These are phyloP conservation scores for Macropis europaea DNA, from an alignment of 2,888 invertebrate species.

Conservation along the genomic window DNA sequence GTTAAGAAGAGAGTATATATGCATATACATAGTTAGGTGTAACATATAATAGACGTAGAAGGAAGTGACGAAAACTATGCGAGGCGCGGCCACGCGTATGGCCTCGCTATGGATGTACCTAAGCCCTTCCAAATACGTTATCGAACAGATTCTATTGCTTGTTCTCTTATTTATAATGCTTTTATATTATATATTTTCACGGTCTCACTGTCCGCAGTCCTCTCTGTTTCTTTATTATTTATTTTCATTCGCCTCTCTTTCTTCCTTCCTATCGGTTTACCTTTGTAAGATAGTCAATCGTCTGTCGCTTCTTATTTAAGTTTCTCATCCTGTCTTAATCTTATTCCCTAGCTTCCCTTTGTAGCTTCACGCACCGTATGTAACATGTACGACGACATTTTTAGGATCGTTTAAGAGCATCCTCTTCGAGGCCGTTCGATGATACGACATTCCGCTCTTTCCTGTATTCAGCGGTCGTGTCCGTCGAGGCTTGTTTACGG, in stretches of 20 bases:
- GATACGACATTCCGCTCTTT: neutral
- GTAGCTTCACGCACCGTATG: slow-evolving; percentile 41
- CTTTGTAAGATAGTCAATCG: slow-evolving; percentile 55
- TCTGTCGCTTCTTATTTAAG: slow-evolving; percentile 41
- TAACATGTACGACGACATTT: slow-evolving; percentile 52
- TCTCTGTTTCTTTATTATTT: slow-evolving; percentile 44
- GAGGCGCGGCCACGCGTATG: slow-evolving; percentile 60
- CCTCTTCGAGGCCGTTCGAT: slow-evolving; percentile 25
- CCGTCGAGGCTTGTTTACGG: slow-evolving; percentile 36
- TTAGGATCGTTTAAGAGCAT: slow-evolving; percentile 31
- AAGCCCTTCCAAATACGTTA: slow-evolving; percentile 59
- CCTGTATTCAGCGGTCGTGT: neutral
- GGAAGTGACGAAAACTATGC: slow-evolving; percentile 58
- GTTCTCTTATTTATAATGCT: slow-evolving; percentile 65
- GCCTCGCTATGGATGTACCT: slow-evolving; percentile 70
- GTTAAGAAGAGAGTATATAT: slow-evolving; percentile 30
- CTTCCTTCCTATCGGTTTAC: neutral
- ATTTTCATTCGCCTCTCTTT: slow-evolving; percentile 26
- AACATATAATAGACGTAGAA: slow-evolving; percentile 49
- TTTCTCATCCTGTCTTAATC: neutral
- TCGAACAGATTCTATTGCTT: slow-evolving; percentile 54
- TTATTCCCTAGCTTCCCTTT: neutral
- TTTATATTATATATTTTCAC: slow-evolving; percentile 67
- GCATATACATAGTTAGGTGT: slow-evolving; percentile 50
- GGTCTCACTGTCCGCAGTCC: slow-evolving; percentile 49